phyloP scores from a whole-genome alignment of 2,888 invertebrate genomes.

The Choristoneura rosaceana region DNA sequence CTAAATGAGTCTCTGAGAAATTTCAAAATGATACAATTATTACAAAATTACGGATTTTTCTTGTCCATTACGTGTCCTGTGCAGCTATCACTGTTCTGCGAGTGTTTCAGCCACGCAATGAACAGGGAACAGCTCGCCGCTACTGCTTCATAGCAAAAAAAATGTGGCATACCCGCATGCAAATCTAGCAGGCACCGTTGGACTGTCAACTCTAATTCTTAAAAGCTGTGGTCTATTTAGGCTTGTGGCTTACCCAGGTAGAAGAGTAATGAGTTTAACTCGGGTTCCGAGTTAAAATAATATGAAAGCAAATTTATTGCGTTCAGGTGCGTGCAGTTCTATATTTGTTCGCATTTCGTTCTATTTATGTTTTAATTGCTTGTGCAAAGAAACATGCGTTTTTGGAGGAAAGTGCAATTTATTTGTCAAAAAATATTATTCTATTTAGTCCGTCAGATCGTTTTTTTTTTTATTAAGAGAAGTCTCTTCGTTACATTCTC shows the following conservation, averaged over 20 bases:
- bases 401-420: slow-evolving; percentile 12
- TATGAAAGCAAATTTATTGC: slow-evolving; percentile 47
- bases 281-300: slow-evolving; percentile 43
- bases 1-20: too few species aligned
- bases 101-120: too few species aligned
- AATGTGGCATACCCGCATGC: slow-evolving; percentile 10
- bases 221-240: slow-evolving; percentile 1
- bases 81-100: too few species aligned
- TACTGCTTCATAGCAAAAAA: slow-evolving; percentile 21
- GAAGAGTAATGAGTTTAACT: slow-evolving; percentile 36
- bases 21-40: too few species aligned
- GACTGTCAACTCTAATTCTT: slow-evolving; percentile 1
- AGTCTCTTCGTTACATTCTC: too few species aligned
- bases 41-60: too few species aligned
- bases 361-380: slow-evolving; percentile 19
- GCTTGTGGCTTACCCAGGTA: slow-evolving; percentile 22
- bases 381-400: slow-evolving; percentile 22
- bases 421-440: too few species aligned
- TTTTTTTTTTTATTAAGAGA: too few species aligned
- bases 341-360: slow-evolving; percentile 35
- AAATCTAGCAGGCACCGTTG: slow-evolving; percentile 3
- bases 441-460: too few species aligned
- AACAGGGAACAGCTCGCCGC: too few species aligned
- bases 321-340: slow-evolving; percentile 48
- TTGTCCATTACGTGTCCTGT: too few species aligned